phyloP scores from a whole-genome alignment of 2,113 vertebrate genomes.

The Phrynosoma blainvillii region DNA sequence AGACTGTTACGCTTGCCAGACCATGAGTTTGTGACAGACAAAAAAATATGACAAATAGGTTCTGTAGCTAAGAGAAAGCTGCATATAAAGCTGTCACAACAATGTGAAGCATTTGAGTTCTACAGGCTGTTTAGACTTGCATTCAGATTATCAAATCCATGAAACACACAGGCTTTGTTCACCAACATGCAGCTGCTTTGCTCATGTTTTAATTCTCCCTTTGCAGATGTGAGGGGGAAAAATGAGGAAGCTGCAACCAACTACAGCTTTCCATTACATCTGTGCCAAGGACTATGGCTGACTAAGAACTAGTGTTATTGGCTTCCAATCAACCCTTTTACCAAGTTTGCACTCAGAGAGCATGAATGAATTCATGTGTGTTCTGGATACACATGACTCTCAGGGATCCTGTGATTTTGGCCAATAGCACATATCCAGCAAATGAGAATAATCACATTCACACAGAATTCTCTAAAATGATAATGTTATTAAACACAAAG shows the following conservation, averaged over 20 bases:
- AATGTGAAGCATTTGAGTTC: not conserved
- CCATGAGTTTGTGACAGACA: not conserved
- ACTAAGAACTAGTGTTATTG: not conserved
- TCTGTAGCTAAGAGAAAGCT: not conserved
- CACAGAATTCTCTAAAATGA: too few species aligned
- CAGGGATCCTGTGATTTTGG: too few species aligned
- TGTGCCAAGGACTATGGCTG: not conserved
- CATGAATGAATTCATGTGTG: too few species aligned
- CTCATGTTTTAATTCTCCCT: not conserved
- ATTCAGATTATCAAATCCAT: not conserved
- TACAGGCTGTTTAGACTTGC: not conserved
- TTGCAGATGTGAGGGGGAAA: not conserved
- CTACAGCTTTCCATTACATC: not conserved
- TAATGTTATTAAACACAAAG: too few species aligned
- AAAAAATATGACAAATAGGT: not conserved
- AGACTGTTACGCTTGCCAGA: not conserved
- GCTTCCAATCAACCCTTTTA: not conserved
- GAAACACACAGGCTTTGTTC: not conserved
- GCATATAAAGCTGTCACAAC: not conserved
- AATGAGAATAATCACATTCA: too few species aligned
- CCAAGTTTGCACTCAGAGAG: too few species aligned
- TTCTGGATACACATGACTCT: too few species aligned
- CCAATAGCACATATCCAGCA: too few species aligned
- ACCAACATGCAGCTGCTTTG: not conserved
- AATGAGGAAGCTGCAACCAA: not conserved